Base-by-base conservation (phyloP, 2,888 invertebrate species). In the Metallyticus violacea region DNA sequence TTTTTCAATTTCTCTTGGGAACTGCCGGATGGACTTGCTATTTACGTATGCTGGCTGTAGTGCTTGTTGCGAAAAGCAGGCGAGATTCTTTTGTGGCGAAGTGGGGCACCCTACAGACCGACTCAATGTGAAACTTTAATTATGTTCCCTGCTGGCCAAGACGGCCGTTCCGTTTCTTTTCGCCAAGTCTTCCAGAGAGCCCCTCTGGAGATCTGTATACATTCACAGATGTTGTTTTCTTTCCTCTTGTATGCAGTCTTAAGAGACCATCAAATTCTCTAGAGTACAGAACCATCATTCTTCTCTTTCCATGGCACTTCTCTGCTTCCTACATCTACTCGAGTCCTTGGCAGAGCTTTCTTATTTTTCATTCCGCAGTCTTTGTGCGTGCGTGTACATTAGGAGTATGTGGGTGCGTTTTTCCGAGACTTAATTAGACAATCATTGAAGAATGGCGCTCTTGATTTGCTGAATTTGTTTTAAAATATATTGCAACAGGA, bases 171-270 rank as follows among this genome's bases (percentile, higher is more conserved):
- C 40, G 40, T 62, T 62, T 62, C 40, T 62, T 62, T 62, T 62
- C 40, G 40, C 40, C 40, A 62, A 62, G 40, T 62, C 40, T 62
- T 62, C 40, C 40, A 62, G 40, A 62, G 40, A 62, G 40, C 40
- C 40, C 40, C 81, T 81, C 62, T 7, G 26, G 40, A 81, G 81
- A 81, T 81, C 62, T 26, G 81, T 81, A 81, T 80, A 80, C 80
- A 80, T 80, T 27, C 80, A 80, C 26, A 30, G 26, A 30, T 26
- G 40, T 30, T 40, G 30, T 81, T 81, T 81, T 26, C 81, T 81
- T 81, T 81, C 81, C n/a, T 62, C 26, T 40, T 30, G 26, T 62
- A 25, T 81, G 26, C 30, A 81, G 62, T 40, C 62, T 81, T 81
- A 81, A 81, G 81, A 26, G 30, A 26, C 40, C 26, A 26, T 26